Percentiles rank a stretch among this genome's conserved stretches.
Evolutionary conservation across 37 sponge, comb jelly and placozoan species (phyloP).

Genomic region (Haliclona indistincta): DNA sequence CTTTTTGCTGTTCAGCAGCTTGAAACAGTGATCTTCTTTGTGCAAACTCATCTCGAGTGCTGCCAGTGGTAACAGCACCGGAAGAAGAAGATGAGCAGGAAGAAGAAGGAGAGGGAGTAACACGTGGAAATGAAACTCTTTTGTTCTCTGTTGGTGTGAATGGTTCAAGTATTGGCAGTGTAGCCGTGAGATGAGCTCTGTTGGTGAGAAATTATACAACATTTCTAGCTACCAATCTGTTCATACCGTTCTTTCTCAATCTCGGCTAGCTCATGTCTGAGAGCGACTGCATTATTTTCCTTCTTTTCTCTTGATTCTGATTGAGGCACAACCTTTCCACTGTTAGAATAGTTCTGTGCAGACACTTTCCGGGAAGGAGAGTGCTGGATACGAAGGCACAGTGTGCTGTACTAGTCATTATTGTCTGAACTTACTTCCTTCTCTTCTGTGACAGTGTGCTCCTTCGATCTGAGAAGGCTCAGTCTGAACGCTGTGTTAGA

Average conservation of each 20-base stretch:
- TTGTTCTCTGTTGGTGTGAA: conserved; percentile 15
- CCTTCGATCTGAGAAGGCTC: background rate
- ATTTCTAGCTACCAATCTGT: background rate
- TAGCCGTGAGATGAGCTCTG: conserved; percentile 65
- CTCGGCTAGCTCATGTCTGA: conserved; percentile 33
- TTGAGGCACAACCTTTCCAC: no score
- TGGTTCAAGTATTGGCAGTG: conserved; percentile 71
- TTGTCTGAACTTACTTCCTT: background rate
- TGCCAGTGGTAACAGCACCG: background rate
- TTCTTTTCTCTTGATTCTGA: background rate
- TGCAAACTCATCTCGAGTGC: background rate
- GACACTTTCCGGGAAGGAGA: no score
- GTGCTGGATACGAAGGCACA: background rate
- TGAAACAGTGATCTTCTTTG: background rate
- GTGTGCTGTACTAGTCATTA: background rate
- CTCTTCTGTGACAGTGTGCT: background rate
- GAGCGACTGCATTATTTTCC: conserved; percentile 24
- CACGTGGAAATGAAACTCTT: background rate
- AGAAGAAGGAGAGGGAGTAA: background rate
- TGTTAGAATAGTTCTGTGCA: no score
- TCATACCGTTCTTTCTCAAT: conserved; percentile 64
- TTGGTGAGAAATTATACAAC: no score
- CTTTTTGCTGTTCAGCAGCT: no score
- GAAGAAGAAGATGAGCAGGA: background rate
- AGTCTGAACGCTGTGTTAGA: conserved; percentile 29